A percentile compares a stretch with the other conserved stretches of the same genome.
Evolutionary conservation across 2,888 invertebrate genomes (phyloP).

Genomic region (Phaonia tiefii): DNA sequence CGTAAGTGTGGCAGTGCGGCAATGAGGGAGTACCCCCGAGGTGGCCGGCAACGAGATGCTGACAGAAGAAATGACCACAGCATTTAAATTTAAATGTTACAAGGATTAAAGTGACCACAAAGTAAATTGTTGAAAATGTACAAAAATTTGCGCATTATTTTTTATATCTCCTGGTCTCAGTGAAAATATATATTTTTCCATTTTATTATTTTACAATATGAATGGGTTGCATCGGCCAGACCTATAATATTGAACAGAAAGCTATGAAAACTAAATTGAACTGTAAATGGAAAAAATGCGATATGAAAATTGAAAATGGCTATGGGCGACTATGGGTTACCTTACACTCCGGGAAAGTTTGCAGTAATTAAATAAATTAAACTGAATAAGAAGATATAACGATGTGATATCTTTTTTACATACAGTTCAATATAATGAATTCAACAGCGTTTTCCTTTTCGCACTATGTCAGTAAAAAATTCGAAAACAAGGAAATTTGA

Average conservation of each 20-base stretch:
- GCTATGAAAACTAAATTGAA: too few species aligned
- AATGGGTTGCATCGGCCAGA: neutral
- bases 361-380: too few species aligned
- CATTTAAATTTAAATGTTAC: slow-evolving; percentile 67
- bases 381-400: too few species aligned
- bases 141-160: neutral
- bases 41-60: slow-evolving; percentile 5
- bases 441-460: too few species aligned
- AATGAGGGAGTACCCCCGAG: neutral
- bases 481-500: too few species aligned
- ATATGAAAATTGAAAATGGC: too few species aligned
- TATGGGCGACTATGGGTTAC: too few species aligned
- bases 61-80: slow-evolving; percentile 54
- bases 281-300: neutral
- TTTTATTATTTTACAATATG: slow-evolving; percentile 50
- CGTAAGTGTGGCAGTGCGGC: neutral
- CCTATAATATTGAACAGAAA: neutral
- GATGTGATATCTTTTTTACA: too few species aligned
- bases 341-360: too few species aligned
- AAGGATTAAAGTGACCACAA: slow-evolving; percentile 65
- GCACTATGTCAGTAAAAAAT: too few species aligned
- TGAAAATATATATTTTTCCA: slow-evolving; percentile 1
- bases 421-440: too few species aligned
- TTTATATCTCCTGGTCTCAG: too few species aligned
- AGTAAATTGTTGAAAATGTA: slow-evolving; percentile 64